Evolutionary conservation across 2,888 invertebrate genomes (phyloP), one percentile per base, ranked within the genome.

Genomic region (Cerceris rybyensis): DNA sequence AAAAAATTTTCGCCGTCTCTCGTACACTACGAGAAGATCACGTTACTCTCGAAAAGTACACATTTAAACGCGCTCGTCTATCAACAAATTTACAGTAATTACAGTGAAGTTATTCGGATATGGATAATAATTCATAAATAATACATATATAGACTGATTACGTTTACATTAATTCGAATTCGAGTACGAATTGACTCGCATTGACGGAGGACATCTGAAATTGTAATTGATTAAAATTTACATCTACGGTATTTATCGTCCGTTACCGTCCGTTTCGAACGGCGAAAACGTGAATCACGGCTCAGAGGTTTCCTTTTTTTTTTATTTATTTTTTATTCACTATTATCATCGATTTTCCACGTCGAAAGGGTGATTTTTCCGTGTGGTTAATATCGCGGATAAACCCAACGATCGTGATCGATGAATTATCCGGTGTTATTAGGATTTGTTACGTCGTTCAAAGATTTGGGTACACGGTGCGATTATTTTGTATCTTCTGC

Each of bases 81-180:
- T 91, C 78, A 88, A 91, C 90, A 91, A 91, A 91, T 91, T 87
- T 91, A 91, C 91, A 91, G 63, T 90, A 90, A 88, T 90, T 90
- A 90, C 89, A 90, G 75, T 86, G 83, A 82, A 82, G 76, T 70
- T 70, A 28, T 28, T 82, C 84, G 77, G 81, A 80, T 82, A 88
- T 87, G 82, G 80, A 87, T 88, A 82, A 64, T 85, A 83, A 82
- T 88, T 85, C 84, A 89, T 85, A 87, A 85, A 88, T 86, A 89
- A 83, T 87, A 86, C 86, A 88, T 83, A 88, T 28, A 28, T 80
- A 87, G 82, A 88, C 78, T 81, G 87, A 81, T 88, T 86, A 89
- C 78, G 85, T 87, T 28, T 84, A 86, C 81, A 86, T 85, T 81
- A 86, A 81, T 80, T 59, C 50, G 57, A 66, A 59, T 28, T 50